Conservation (phyloP, 2,797 vertebrate species). For the Thamnophis elegans region DNA sequence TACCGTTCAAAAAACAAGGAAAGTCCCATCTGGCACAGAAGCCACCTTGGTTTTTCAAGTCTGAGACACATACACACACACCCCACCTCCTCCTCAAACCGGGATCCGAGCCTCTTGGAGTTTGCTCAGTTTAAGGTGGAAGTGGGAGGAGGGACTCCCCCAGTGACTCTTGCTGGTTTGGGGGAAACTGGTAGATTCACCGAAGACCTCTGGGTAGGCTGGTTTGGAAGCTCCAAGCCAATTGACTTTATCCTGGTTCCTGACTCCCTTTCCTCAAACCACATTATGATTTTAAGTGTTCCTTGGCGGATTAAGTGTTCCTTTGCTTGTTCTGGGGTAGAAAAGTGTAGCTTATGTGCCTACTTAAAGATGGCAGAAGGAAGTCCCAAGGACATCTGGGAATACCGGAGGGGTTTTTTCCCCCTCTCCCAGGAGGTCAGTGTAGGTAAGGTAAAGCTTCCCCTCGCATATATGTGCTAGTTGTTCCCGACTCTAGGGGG, state of each 20-base stretch:
- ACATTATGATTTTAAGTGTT: not conserved
- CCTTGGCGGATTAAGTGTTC: not conserved
- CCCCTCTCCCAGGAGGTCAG: not conserved
- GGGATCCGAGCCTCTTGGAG: not conserved
- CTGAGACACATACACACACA: too few relatives aligned
- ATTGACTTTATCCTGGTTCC: not conserved
- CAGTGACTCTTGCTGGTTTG: not conserved
- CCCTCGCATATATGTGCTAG: too few relatives aligned
- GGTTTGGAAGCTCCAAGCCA: not conserved
- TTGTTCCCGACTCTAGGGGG: too few relatives aligned
- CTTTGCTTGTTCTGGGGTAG: not conserved
- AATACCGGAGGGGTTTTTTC: not conserved
- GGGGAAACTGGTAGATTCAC: not conserved
- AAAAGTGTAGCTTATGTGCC: not conserved
- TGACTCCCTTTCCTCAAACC: not conserved
- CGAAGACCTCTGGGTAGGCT: not conserved
- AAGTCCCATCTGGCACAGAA: not conserved
- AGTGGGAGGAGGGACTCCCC: not conserved
- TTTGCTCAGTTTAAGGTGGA: not conserved
- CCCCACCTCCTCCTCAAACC: not conserved
- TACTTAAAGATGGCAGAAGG: not conserved
- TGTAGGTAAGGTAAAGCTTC: not conserved
- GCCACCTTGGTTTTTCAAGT: not conserved
- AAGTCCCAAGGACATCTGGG: not conserved
- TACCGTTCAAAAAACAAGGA: not conserved